Evolutionary conservation across 2,113 vertebrate species (phyloP).

Genomic region (Lates calcarifer): DNA sequence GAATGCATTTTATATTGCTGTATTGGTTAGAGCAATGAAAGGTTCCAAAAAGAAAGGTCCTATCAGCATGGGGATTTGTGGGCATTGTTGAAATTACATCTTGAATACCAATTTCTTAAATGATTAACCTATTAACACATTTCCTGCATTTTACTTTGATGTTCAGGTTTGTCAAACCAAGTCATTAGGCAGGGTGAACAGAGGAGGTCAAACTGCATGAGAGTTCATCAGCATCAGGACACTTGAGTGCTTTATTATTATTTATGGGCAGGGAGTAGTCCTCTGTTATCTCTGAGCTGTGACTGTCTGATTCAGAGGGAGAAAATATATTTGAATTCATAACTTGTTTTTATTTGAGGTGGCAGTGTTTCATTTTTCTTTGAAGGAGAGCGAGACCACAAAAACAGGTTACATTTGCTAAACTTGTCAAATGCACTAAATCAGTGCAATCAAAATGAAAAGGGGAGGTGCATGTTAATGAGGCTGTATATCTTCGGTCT

Average conservation of each 20-base stretch:
- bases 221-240: slow-evolving; percentile 15
- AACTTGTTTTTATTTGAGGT: slow-evolving; percentile 12
- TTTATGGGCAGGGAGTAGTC: slow-evolving; percentile 3
- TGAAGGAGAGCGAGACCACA: background rate
- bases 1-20: slow-evolving; percentile 30
- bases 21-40: slow-evolving; percentile 1
- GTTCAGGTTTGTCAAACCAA: background rate
- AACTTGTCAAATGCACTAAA: slow-evolving; percentile 5
- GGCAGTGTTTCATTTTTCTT: background rate
- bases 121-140: background rate
- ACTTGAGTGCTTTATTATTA: slow-evolving; percentile 18
- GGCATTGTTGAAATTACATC: background rate
- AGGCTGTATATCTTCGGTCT: background rate
- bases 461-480: background rate
- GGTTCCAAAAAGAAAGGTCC: slow-evolving; percentile 4
- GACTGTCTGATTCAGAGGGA: slow-evolving; percentile 4
- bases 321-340: slow-evolving; percentile 8
- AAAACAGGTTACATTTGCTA: background rate
- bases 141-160: background rate
- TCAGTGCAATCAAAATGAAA: background rate
- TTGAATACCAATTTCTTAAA: background rate
- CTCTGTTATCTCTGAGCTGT: slow-evolving; percentile 25
- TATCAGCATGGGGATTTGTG: background rate
- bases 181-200: background rate
- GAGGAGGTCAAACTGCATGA: slow-evolving; percentile 11